These are phyloP conservation scores for Bos indicus DNA, from an alignment of 2,113 vertebrate species.

Conservation along the genomic window DNA sequence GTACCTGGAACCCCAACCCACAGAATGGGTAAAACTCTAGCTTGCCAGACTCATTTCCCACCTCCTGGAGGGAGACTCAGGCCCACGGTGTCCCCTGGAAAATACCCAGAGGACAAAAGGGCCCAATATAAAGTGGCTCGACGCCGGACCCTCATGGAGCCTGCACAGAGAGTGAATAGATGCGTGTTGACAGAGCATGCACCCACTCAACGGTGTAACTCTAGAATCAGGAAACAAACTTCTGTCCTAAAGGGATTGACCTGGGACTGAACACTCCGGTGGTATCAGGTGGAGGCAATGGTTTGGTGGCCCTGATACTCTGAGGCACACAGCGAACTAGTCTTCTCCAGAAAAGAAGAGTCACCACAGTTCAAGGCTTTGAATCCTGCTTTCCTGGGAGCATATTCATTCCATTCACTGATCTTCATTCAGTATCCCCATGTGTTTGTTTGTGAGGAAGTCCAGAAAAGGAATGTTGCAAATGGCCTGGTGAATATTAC, in stretches of 20 bases:
- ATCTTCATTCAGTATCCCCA: conserved; percentile 88
- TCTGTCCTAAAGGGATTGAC: conserved; percentile 46
- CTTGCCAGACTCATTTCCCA: not conserved
- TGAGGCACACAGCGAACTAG: not conserved
- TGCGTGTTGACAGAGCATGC: conserved; percentile 45
- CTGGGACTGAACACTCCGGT: conserved; percentile 55
- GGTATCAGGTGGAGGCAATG: conserved; percentile 66
- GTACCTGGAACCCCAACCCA: not conserved
- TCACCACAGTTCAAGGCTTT: conserved; percentile 19
- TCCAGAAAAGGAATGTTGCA: conserved; percentile 93
- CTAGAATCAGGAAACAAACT: conserved; percentile 53
- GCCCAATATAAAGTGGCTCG: not conserved
- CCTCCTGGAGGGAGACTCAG: not conserved
- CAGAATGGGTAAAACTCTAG: not conserved
- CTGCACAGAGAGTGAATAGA: conserved; percentile 26
- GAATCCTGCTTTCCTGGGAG: conserved; percentile 50
- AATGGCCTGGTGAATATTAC: conserved; percentile 96
- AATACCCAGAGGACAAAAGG: not conserved
- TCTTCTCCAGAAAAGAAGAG: conserved; percentile 59
- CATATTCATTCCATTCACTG: conserved; percentile 71
- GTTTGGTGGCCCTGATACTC: conserved; percentile 52
- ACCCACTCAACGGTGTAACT: conserved; percentile 64
- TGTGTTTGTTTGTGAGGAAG: conserved; percentile 96
- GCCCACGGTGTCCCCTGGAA: not conserved
- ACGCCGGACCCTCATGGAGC: not conserved